Evolutionary conservation across 2,113 vertebrate genomes (phyloP).

Genomic region (Eurypyga helias): DNA sequence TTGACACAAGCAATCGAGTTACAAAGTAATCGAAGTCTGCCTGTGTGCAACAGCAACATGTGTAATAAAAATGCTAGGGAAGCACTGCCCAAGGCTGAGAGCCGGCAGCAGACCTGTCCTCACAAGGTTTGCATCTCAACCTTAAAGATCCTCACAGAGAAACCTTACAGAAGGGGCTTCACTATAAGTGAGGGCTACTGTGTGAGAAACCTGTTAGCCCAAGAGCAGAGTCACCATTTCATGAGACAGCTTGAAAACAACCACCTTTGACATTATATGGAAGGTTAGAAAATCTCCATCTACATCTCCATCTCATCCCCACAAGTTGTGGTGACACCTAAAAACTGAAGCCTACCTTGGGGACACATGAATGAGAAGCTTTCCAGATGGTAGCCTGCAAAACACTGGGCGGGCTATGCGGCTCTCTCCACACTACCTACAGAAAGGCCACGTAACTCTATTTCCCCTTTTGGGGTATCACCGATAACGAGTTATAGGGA

Average conservation of each 20-base stretch:
- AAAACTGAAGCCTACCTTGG: background rate
- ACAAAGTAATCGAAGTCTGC: background rate
- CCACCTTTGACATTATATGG: background rate
- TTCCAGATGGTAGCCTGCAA: background rate
- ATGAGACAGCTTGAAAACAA: background rate
- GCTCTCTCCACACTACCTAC: background rate
- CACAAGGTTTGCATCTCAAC: background rate
- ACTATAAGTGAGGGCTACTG: background rate
- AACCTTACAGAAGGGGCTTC: background rate
- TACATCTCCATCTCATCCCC: background rate
- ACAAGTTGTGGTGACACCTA: background rate
- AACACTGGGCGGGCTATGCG: background rate
- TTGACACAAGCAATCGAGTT: background rate
- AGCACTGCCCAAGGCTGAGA: background rate
- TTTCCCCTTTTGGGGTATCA: background rate
- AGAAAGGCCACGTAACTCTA: accelerated
- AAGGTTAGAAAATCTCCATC: background rate
- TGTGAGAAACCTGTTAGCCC: background rate
- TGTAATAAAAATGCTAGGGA: background rate
- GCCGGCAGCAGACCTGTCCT: background rate
- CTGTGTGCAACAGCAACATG: accelerated
- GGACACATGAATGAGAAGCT: background rate
- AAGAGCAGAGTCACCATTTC: background rate
- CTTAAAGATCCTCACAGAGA: background rate
- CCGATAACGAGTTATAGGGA: accelerated